Conservation (phyloP, 2,113 vertebrate species). For the Macquaria australasica region DNA sequence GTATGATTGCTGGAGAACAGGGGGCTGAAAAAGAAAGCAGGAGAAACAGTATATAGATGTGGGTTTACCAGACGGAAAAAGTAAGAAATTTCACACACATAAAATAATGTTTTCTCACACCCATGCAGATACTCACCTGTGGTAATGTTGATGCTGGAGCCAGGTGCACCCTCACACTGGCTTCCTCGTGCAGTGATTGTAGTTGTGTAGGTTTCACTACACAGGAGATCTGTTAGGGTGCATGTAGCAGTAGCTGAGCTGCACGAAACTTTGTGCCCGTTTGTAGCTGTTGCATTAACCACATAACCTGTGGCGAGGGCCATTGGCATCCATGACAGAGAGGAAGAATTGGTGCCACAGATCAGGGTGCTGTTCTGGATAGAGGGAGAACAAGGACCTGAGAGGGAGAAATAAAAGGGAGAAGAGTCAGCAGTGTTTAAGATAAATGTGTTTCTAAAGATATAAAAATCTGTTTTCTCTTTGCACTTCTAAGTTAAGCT, state of each 20-base stretch:
- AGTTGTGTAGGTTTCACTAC: conserved; percentile 72
- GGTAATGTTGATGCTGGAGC: conserved; percentile 55
- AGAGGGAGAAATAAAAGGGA: not conserved
- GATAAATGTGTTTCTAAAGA: not conserved
- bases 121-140: conserved; percentile 64
- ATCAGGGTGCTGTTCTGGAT: conserved; percentile 60
- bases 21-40: conserved; percentile 60
- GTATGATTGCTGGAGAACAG: conserved; percentile 62
- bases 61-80: not conserved
- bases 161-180: conserved; percentile 68
- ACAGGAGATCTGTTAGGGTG: conserved; percentile 65
- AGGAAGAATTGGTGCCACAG: conserved; percentile 67
- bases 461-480: not conserved
- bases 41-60: not conserved
- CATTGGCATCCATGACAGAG: conserved; percentile 66
- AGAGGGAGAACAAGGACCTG: conserved; percentile 73
- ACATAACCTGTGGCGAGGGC: conserved; percentile 60
- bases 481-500: not conserved
- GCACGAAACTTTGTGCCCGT: conserved; percentile 57
- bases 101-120: not conserved
- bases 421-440: not conserved
- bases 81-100: not conserved
- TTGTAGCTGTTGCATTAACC: conserved; percentile 57
- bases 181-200: conserved; percentile 63
- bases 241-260: conserved; percentile 55